Evolutionary conservation across 2,797 vertebrate genomes (phyloP).

Genomic region (Yasuhikotakia modesta): DNA sequence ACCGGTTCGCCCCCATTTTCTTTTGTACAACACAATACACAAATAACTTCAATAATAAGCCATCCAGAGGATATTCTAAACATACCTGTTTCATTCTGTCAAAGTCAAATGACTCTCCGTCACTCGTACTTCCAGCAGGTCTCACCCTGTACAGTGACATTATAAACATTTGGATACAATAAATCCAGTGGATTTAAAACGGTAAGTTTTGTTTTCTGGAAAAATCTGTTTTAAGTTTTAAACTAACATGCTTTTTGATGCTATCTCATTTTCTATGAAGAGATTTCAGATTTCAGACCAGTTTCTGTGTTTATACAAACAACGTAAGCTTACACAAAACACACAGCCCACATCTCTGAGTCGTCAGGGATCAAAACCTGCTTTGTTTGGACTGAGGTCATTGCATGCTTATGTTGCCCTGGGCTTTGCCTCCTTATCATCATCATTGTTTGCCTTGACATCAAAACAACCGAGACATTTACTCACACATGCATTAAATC

Average conservation of each 20-base stretch:
- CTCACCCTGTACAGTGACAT: slow-evolving; percentile 82
- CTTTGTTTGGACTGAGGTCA: slow-evolving; percentile 16
- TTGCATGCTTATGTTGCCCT: slow-evolving; percentile 8
- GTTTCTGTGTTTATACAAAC: slow-evolving; percentile 26
- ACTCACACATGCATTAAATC: not conserved
- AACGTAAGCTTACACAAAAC: slow-evolving; percentile 26
- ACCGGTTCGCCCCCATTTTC: not conserved
- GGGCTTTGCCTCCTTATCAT: slow-evolving; percentile 24
- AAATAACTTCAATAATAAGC: not conserved
- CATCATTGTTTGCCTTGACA: slow-evolving; percentile 3
- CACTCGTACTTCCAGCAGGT: slow-evolving; percentile 88
- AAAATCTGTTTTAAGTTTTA: not conserved
- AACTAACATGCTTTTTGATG: slow-evolving; percentile 4
- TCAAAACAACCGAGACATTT: slow-evolving; percentile 36
- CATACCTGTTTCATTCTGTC: slow-evolving; percentile 98
- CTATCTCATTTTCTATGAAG: slow-evolving; percentile 9
- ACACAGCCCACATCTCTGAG: not conserved
- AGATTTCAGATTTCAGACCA: slow-evolving; percentile 1
- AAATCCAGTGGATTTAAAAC: not conserved
- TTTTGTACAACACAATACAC: not conserved
- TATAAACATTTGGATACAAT: slow-evolving; percentile 6
- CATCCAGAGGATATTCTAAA: slow-evolving; percentile 7
- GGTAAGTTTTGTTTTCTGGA: not conserved
- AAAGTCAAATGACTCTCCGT: slow-evolving; percentile 91
- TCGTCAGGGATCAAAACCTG: slow-evolving; percentile 3